Evolutionary conservation across 2,797 vertebrate genomes (phyloP).

Genomic region (Phyllotis vaccarum): DNA sequence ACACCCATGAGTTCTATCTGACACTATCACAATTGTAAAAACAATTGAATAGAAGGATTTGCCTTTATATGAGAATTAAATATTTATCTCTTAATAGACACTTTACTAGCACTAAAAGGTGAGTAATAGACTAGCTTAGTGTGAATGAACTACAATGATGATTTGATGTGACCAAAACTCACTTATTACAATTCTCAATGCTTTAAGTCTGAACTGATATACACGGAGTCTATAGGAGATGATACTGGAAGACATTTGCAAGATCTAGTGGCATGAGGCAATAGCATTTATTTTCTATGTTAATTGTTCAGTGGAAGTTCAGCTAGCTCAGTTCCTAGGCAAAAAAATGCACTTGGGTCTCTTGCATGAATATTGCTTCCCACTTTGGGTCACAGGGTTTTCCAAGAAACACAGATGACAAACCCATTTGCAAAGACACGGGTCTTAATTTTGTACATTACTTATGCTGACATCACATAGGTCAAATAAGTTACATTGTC

Average conservation of each 20-base stretch:
- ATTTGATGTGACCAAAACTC: not conserved
- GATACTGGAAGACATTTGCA: not conserved
- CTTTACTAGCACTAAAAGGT: slow-evolving; percentile 8
- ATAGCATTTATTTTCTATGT: not conserved
- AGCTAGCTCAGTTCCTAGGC: not conserved
- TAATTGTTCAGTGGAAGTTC: not conserved
- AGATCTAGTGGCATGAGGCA: not conserved
- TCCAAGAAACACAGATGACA: not conserved
- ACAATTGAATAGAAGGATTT: not conserved
- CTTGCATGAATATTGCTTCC: not conserved
- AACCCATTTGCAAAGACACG: not conserved
- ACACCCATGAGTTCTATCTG: not conserved
- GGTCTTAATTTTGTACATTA: not conserved
- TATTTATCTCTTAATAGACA: slow-evolving; percentile 16
- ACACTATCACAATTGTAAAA: slow-evolving; percentile 13
- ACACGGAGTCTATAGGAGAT: not conserved
- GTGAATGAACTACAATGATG: not conserved
- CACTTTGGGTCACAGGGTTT: not conserved
- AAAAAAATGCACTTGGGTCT: not conserved
- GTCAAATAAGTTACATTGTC: not conserved
- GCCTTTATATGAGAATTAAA: not conserved
- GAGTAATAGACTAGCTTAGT: not conserved
- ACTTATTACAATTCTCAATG: not conserved
- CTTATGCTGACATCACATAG: not conserved
- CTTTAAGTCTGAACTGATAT: not conserved